Conservation (phyloP, 2,113 vertebrate species). For the Daphoenositta chrysoptera region DNA sequence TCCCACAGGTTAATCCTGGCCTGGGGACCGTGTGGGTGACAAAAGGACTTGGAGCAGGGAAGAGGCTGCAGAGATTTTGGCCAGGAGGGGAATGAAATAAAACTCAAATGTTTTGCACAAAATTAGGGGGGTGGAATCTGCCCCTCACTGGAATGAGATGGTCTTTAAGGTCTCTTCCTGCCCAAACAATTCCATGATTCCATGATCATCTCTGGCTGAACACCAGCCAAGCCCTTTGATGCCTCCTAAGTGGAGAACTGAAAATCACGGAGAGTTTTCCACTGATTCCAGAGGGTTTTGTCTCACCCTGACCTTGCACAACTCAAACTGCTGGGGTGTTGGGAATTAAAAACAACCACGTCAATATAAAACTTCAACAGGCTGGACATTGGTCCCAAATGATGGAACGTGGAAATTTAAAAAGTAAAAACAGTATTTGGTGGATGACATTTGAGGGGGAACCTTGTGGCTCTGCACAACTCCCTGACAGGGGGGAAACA, state of each 20-base stretch:
- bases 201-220: accelerated
- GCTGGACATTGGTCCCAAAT: not conserved
- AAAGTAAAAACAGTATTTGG: not conserved
- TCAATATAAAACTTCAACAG: accelerated
- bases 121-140: not conserved
- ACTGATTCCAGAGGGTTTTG: not conserved
- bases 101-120: not conserved
- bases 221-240: not conserved
- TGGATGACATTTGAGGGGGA: not conserved
- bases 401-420: not conserved
- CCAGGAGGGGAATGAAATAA: not conserved
- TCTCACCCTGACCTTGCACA: not conserved
- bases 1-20: not conserved
- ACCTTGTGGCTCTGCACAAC: too few species aligned
- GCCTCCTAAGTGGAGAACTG: not conserved
- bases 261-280: not conserved
- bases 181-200: not conserved
- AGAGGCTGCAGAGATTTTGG: not conserved
- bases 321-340: not conserved
- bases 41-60: not conserved
- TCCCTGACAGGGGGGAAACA: not conserved
- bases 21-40: not conserved
- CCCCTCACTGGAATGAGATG: not conserved
- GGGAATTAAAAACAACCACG: not conserved
- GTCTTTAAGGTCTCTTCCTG: not conserved